Evolutionary conservation across 2,888 invertebrate genomes (phyloP), one percentile per base, ranked within the genome.

Genomic region (Caenorhabditis uteleia): DNA sequence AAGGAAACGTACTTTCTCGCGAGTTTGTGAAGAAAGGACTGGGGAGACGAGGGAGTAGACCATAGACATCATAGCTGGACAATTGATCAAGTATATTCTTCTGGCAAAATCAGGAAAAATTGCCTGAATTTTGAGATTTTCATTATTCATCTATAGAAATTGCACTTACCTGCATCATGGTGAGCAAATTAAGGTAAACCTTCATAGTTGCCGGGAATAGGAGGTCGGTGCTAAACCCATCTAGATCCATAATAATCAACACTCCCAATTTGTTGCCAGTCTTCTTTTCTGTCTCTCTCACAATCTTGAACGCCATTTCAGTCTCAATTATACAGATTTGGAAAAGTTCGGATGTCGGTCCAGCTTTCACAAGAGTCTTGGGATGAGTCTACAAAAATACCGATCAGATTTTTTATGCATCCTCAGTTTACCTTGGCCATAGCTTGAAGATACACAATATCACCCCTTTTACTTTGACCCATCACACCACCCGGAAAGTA

Each of bases 401-500:
- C n/a, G n/a, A n/a, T n/a, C n/a, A n/a, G n/a, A n/a, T n/a, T n/a
- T n/a, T n/a, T n/a, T n/a, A n/a, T n/a, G n/a, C n/a, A n/a, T n/a
- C n/a, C n/a, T n/a, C n/a, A n/a, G n/a, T n/a, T n/a, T n/a, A n/a
- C n/a, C n/a, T 58, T 62, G 2, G 71, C 70, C 38, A 72, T 55
- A 1, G 64, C 57, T 40, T 74, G 74, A 57, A 67, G 60, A 59
- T 68, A 72, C 34, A 74, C 57, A 12, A 72, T 54, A 48, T 74
- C 65, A 20, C 74, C 74, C 20, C 66, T 55, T 18, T 51, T 43
- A 44, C 66, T 71, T 18, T 57, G 50, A 7, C 71, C 67, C 70
- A 74, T 70, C 10, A 74, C 42, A 16, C 74, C 74, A 74, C 72
- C 79, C 16, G 80, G 77, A 57, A 75, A 80, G 53, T 77, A 80